Conservation (phyloP, 2,797 vertebrate species). For the Potorous gilbertii region DNA sequence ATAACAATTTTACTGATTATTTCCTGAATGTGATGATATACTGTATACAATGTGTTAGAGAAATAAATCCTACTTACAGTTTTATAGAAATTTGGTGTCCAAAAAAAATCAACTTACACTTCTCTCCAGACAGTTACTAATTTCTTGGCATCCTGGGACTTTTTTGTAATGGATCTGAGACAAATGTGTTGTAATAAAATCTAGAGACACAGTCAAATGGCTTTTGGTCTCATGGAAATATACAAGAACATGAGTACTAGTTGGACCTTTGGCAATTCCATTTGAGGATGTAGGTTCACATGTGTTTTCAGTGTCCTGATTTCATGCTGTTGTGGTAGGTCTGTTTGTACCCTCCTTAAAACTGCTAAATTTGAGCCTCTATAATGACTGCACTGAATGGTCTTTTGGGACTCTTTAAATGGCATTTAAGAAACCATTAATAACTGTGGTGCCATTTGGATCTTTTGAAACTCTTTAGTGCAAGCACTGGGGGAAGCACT, state of each 20-base stretch:
- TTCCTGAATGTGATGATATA: background rate
- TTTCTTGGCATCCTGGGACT: background rate
- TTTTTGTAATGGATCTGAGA: background rate
- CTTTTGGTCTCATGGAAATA: background rate
- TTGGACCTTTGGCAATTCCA: background rate
- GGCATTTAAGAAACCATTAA: background rate
- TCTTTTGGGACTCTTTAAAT: background rate
- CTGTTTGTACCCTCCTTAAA: background rate
- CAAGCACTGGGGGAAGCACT: background rate
- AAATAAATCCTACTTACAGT: background rate
- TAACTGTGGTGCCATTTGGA: background rate
- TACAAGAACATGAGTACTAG: background rate
- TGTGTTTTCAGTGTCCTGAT: background rate
- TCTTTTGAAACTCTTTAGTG: background rate
- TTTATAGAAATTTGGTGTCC: background rate
- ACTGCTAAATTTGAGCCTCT: background rate
- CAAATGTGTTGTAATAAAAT: background rate
- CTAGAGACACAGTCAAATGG: background rate
- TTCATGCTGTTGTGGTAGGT: background rate
- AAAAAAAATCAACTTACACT: background rate
- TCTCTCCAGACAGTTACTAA: background rate
- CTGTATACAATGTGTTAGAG: background rate
- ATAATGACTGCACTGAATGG: background rate
- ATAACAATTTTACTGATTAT: background rate
- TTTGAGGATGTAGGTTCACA: background rate